Conservation (phyloP, 2,113 vertebrate species). For the Ondatra zibethicus region DNA sequence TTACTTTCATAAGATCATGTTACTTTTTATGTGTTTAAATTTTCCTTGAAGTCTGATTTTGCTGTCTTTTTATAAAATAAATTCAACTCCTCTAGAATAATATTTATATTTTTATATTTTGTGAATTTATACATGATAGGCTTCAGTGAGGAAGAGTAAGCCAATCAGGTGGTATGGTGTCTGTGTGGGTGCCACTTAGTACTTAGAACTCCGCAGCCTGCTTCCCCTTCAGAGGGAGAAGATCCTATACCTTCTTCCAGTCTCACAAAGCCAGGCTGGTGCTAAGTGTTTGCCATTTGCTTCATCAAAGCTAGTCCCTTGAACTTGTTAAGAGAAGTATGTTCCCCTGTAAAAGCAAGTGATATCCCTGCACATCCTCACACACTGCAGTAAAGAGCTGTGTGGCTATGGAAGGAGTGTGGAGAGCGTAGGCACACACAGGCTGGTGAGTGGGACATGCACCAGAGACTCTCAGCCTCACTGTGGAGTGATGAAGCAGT, state of each 20-base stretch:
- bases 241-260: not conserved
- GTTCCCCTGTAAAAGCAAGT: not conserved
- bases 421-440: not conserved
- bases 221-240: not conserved
- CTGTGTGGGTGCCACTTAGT: not conserved
- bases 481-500: not conserved
- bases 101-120: not conserved
- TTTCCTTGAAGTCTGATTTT: not conserved
- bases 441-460: not conserved
- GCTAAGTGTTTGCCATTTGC: not conserved
- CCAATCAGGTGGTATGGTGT: not conserved
- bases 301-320: not conserved
- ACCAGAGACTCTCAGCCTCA: not conserved
- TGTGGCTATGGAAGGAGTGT: rapidly evolving
- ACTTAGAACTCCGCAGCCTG: not conserved
- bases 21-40: not conserved
- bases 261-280: not conserved
- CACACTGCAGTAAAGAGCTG: too few relatives aligned
- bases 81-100: not conserved
- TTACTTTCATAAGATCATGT: not conserved
- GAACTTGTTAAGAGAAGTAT: not conserved
- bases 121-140: not conserved
- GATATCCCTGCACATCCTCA: not conserved
- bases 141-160: not conserved
- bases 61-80: not conserved